phyloP scores from a whole-genome alignment of 2,797 vertebrate genomes.

The Manis crassicaudata region DNA sequence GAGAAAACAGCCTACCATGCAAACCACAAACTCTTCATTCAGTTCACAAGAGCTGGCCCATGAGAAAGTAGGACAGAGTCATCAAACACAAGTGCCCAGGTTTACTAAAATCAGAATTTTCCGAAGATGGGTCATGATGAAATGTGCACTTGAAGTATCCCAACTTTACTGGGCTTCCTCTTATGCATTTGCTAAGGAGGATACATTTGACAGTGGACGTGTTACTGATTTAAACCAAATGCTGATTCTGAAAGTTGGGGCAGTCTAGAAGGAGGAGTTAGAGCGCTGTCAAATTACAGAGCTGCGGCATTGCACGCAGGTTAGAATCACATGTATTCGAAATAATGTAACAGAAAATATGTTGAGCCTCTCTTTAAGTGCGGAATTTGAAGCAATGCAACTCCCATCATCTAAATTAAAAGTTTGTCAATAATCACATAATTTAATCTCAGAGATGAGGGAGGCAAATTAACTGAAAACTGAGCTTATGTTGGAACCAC shows the following conservation, averaged over 20 bases:
- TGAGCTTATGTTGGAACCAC: not conserved
- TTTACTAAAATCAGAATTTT: not conserved
- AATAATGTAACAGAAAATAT: not conserved
- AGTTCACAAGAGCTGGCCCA: not conserved
- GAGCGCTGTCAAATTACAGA: not conserved
- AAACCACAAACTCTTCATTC: not conserved
- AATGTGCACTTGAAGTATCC: not conserved
- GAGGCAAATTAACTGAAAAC: not conserved
- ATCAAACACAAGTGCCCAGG: not conserved
- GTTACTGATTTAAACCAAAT: not conserved
- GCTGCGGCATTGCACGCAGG: not conserved
- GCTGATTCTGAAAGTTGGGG: not conserved
- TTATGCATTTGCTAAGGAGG: not conserved
- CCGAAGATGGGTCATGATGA: not conserved
- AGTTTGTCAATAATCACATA: not conserved
- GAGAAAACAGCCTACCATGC: not conserved
- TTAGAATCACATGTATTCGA: not conserved
- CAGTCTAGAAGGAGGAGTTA: not conserved
- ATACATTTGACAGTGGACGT: not conserved
- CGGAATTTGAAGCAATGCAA: conserved; percentile 8
- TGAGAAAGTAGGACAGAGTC: not conserved
- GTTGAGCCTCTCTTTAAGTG: not conserved
- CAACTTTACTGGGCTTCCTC: not conserved
- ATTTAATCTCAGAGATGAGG: not conserved
- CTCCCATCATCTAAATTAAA: not conserved